These are phyloP conservation scores for Myrmecobius fasciatus DNA, from an alignment of 2,113 vertebrate species.

Conservation along the genomic window DNA sequence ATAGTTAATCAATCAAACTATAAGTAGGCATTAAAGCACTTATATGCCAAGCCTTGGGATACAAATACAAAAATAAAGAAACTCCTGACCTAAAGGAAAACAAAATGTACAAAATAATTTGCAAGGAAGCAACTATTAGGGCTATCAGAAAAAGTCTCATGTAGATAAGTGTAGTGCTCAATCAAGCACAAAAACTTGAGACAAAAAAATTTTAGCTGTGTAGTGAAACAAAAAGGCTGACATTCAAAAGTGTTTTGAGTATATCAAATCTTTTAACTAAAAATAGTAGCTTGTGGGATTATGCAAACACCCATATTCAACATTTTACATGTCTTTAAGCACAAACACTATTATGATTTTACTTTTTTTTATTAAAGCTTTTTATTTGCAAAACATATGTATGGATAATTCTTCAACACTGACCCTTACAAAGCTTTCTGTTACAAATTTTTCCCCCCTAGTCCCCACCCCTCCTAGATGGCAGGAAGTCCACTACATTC, in stretches of 20 bases:
- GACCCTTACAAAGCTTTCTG: too few relatives aligned
- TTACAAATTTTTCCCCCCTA: too few relatives aligned
- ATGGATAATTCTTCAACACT: too few relatives aligned
- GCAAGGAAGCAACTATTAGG: not conserved
- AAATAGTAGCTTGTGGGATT: not conserved
- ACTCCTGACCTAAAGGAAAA: not conserved
- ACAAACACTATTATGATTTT: slow-evolving; percentile 18
- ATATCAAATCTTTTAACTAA: slow-evolving; percentile 23
- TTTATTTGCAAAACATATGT: too few relatives aligned
- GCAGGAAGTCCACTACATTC: too few relatives aligned
- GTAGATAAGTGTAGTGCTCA: not conserved
- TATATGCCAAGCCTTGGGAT: not conserved
- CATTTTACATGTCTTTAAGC: slow-evolving; percentile 26
- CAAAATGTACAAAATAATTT: not conserved
- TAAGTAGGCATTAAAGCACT: not conserved
- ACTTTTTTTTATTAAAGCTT: too few relatives aligned
- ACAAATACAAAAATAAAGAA: not conserved
- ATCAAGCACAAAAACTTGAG: slow-evolving; percentile 29
- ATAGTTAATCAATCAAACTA: not conserved
- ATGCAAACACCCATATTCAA: slow-evolving; percentile 3
- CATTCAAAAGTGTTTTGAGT: not conserved
- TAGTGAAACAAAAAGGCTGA: slow-evolving; percentile 7
- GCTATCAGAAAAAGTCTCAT: not conserved
- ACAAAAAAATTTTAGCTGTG: not conserved
- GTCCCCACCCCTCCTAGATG: too few relatives aligned